Base-by-base conservation (phyloP, 2,888 invertebrate species). In the Hermaeophaga mercurialis region DNA sequence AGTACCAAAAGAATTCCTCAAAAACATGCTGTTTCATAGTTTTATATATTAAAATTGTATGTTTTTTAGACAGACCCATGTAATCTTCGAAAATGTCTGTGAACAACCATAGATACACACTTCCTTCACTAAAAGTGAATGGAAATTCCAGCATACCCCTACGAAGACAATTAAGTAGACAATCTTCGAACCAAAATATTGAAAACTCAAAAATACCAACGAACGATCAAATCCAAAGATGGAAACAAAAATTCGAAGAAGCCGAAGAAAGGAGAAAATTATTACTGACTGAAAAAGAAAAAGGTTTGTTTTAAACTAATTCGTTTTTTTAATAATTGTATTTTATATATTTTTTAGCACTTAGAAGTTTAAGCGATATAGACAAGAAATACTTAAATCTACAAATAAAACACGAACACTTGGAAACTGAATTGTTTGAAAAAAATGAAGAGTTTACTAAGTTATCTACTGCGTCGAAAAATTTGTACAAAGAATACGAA, bases 211-310 rank as follows among this genome's bases (percentile, higher is more conserved):
- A 61, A 39, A 69, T 70, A 38, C 67, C 69, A 36, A 41, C 67
- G 3, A 66, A 63, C 39, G 67, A 68, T 39, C 71, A 81, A 71
- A 75, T 79, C 74, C 81, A 82, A 72, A 81, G 82, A 72, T 89
- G 88, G 88, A 87, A 85, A 78, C 80, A 77, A 62, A 85, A 85
- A 78, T 88, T 82, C 74, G 88, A 89, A 69, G 89, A 89, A 38
- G 81, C 85, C 4, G 89, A 89, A 73, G 82, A 84, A 69, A 85
- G 83, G 74, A 81, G 88, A 75, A 88, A 88, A 75, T 74, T 81
- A 43, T 76, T 87, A 66, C 80, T 88, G 46, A 82, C 85, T 62
- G 85, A 87, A 75, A 83, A 84, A 59, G 89, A 89, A 80, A 85
- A 86, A 81, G 84, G 89, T 89, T 75, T 81, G 3, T 34, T 34